Conservation (phyloP, 2,797 vertebrate genomes). For the Staurois parvus region DNA sequence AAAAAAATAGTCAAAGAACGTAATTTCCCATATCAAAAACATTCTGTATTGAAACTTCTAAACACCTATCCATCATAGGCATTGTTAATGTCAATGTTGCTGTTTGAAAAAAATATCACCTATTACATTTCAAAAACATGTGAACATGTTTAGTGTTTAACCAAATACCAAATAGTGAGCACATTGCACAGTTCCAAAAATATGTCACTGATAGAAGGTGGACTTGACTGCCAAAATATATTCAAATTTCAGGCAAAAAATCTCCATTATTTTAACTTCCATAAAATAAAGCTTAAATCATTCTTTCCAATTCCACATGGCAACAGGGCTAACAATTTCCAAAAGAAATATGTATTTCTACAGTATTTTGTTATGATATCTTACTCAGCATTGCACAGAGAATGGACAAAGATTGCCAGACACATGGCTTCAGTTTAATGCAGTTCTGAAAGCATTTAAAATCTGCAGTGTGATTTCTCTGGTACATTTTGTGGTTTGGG, state of each 20-base stretch:
- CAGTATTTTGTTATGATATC: slow-evolving; percentile 30
- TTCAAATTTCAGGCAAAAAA: slow-evolving; percentile 7
- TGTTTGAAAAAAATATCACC: background rate
- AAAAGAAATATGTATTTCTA: slow-evolving; percentile 43
- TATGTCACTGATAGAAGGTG: background rate
- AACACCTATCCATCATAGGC: background rate
- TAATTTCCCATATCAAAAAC: background rate
- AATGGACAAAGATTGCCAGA: slow-evolving; percentile 31
- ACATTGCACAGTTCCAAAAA: slow-evolving; percentile 1
- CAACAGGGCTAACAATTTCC: background rate
- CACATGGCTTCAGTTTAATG: slow-evolving; percentile 56
- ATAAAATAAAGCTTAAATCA: background rate
- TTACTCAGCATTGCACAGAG: slow-evolving; percentile 36
- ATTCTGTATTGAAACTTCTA: background rate
- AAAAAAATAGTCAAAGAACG: background rate
- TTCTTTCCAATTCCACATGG: slow-evolving; percentile 1
- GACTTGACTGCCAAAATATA: background rate
- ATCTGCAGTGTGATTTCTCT: slow-evolving; percentile 31
- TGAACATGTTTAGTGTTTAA: background rate
- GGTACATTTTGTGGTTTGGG: slow-evolving; percentile 59
- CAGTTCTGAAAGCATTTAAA: slow-evolving; percentile 47
- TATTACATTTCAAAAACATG: background rate
- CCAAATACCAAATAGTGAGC: background rate
- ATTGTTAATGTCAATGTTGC: background rate
- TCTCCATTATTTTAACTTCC: background rate